Conservation (phyloP, 37 sponge, comb jelly and placozoan species). For the Cladorhizidae sp. region DNA sequence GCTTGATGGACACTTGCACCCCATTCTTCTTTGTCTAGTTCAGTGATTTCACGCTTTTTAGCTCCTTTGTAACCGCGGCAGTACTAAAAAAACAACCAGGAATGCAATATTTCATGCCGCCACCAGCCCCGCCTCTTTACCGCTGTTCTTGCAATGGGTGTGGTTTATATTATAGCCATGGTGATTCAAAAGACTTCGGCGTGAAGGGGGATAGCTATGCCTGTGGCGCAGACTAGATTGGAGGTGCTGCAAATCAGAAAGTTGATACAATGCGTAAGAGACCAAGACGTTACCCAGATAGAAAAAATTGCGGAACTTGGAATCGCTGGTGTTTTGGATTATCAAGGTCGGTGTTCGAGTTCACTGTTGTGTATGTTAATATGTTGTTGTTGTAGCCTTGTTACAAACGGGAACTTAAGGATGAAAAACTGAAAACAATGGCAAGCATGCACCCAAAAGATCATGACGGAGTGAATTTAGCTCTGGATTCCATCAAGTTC, state of each 20-base stretch:
- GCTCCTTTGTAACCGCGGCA: too few relatives aligned
- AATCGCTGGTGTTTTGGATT: slow-evolving; percentile 72
- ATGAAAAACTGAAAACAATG: too few relatives aligned
- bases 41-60: too few relatives aligned
- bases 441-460: too few relatives aligned
- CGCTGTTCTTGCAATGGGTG: neutral
- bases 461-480: too few relatives aligned
- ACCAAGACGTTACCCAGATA: slow-evolving; percentile 74
- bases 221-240: slow-evolving; percentile 72
- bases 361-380: too few relatives aligned
- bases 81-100: neutral
- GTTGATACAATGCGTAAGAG: slow-evolving; percentile 84
- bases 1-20: slow-evolving; percentile 62
- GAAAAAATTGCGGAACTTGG: slow-evolving; percentile 79
- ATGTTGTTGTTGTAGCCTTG: too few relatives aligned
- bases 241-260: slow-evolving; percentile 93
- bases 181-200: neutral
- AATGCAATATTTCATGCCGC: neutral
- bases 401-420: too few relatives aligned
- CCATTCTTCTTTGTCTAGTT: neutral
- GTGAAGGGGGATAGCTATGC: slow-evolving; percentile 50
- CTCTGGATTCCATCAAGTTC: too few relatives aligned
- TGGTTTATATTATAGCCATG: neutral
- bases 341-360: slow-evolving; percentile 59
- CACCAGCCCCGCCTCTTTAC: too few relatives aligned